phyloP scores from a whole-genome alignment of 2,888 invertebrate genomes.

The Auanema freiburgensis region DNA sequence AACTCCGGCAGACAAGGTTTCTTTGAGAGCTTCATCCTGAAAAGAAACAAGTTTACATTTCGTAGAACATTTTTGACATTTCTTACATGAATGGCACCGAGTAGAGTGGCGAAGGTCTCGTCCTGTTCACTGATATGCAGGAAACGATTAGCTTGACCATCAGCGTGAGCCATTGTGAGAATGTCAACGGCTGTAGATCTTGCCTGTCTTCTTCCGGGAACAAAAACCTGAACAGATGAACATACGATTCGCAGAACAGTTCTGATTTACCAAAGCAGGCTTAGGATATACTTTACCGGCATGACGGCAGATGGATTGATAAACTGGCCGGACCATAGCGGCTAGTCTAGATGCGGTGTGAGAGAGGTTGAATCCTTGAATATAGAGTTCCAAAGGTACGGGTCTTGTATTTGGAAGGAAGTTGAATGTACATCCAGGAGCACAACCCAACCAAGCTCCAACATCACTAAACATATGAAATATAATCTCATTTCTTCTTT shows the following conservation, averaged over 20 bases:
- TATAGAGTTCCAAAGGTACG: slow-evolving; percentile 89
- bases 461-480: slow-evolving; percentile 25
- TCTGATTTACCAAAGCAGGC: slow-evolving; percentile 77
- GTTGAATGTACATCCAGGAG: slow-evolving; percentile 90
- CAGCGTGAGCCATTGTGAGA: slow-evolving; percentile 88
- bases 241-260: too few species aligned
- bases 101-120: slow-evolving; percentile 56
- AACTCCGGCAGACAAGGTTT: slow-evolving; percentile 90
- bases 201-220: slow-evolving; percentile 71
- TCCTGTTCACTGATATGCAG: slow-evolving; percentile 71
- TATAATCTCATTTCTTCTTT: too few species aligned
- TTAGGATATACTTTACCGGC: slow-evolving; percentile 70
- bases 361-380: slow-evolving; percentile 94
- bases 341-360: slow-evolving; percentile 93
- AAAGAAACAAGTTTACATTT: slow-evolving; percentile 60
- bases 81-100: slow-evolving; percentile 77
- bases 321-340: slow-evolving; percentile 96
- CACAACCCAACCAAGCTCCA: slow-evolving; percentile 73
- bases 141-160: slow-evolving; percentile 82
- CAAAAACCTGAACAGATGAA: slow-evolving; percentile 73
- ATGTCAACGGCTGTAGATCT: slow-evolving; percentile 89
- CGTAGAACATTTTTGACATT: background rate
- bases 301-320: slow-evolving; percentile 79
- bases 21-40: slow-evolving; percentile 85
- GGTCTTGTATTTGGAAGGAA: slow-evolving; percentile 97